phyloP scores from a whole-genome alignment of 2,797 vertebrate genomes.

The Mormyrops attenuatus region DNA sequence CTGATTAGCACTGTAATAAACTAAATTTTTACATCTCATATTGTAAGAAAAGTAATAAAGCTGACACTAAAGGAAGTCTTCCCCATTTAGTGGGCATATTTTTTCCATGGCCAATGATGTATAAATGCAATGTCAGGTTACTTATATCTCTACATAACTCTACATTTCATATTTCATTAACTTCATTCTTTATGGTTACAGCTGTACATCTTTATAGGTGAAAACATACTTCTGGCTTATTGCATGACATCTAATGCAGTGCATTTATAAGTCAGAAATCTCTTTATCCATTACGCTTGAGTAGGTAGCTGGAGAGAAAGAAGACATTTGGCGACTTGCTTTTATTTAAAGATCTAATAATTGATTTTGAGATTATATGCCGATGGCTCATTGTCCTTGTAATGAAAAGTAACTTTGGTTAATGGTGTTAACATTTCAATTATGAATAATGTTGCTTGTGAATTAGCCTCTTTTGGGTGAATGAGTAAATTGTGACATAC shows the following conservation, averaged over 20 bases:
- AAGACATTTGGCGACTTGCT: not conserved
- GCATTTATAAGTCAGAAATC: constrained; percentile 2
- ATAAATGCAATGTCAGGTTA: not conserved
- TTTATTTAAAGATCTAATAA: constrained; percentile 3
- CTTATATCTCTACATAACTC: not conserved
- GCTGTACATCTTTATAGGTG: not conserved
- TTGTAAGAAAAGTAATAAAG: not conserved
- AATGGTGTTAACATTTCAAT: constrained; percentile 1
- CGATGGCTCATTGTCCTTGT: not conserved
- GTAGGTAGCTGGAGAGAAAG: not conserved
- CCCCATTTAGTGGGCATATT: not conserved
- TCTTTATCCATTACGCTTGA: not conserved
- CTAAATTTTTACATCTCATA: not conserved
- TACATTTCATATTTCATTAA: constrained; percentile 7
- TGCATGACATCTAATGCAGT: constrained; percentile 1
- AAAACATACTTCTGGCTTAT: not conserved
- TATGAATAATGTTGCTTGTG: not conserved
- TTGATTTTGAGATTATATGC: constrained; percentile 1
- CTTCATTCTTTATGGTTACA: constrained; percentile 2
- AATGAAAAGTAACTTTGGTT: not conserved
- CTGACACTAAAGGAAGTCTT: not conserved
- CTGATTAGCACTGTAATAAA: not conserved
- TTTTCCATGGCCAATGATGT: not conserved
- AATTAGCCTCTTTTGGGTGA: not conserved
- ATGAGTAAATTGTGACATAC: not conserved